Evolutionary conservation across 1,140 invertebrate species (phyloP).

Genomic region (Pseudomyrmex dendroicus): DNA sequence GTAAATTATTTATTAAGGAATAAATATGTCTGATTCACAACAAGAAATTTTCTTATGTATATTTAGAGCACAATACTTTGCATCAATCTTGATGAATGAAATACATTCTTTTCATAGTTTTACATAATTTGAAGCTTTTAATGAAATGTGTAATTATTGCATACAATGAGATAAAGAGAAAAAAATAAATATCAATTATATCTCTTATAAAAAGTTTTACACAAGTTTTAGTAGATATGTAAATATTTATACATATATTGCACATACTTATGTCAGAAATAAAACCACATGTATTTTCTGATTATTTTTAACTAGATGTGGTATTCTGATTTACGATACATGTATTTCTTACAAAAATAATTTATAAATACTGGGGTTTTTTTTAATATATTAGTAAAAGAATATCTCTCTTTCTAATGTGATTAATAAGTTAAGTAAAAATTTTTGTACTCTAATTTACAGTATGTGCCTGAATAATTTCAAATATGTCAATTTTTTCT

Average conservation of each 20-base stretch:
- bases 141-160: too few species aligned
- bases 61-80: slow-evolving; percentile 38
- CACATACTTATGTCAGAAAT: background rate
- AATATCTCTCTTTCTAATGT: slow-evolving; percentile 44
- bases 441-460: slow-evolving; percentile 65
- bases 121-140: too few species aligned
- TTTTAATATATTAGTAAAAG: slow-evolving; percentile 26
- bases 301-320: slow-evolving; percentile 48
- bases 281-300: slow-evolving; percentile 10
- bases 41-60: slow-evolving; percentile 34
- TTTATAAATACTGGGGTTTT: slow-evolving; percentile 54
- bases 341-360: slow-evolving; percentile 67
- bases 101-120: too few species aligned
- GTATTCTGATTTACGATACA: slow-evolving; percentile 34
- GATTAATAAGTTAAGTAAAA: slow-evolving; percentile 51
- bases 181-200: background rate
- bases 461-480: slow-evolving; percentile 31
- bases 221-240: background rate
- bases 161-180: too few species aligned
- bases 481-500: slow-evolving; percentile 7
- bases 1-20: slow-evolving; percentile 18
- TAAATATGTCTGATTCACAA: slow-evolving; percentile 11
- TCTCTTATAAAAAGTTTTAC: background rate
- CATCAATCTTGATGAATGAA: background rate
- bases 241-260: background rate